These are phyloP conservation scores for Melospiza georgiana DNA, from an alignment of 2,113 vertebrate genomes.

Conservation along the genomic window DNA sequence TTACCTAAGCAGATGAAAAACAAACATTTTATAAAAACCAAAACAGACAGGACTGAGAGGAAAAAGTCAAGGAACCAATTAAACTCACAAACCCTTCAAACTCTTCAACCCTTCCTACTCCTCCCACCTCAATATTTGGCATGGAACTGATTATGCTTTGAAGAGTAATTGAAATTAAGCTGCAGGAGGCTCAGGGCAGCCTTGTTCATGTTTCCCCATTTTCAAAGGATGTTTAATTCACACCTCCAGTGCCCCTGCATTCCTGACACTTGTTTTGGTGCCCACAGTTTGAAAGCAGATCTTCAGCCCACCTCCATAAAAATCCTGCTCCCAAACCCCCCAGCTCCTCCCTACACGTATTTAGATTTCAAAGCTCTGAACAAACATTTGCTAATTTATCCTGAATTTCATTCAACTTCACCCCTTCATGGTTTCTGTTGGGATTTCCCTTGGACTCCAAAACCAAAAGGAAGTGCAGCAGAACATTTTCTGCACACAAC, in stretches of 20 bases:
- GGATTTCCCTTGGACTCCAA: neutral
- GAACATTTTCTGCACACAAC: neutral
- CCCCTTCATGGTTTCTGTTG: neutral
- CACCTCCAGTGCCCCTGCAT: neutral
- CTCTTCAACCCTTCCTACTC: neutral
- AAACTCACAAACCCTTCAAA: neutral
- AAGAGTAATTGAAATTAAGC: neutral
- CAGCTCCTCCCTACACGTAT: neutral
- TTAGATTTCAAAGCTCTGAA: neutral
- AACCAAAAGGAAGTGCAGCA: neutral
- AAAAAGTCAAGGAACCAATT: neutral
- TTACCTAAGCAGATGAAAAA: constrained; percentile 73
- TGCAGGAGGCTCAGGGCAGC: neutral
- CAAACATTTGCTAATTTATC: neutral
- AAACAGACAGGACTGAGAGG: neutral
- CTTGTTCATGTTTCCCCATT: neutral
- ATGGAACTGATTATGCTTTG: neutral
- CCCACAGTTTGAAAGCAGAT: neutral
- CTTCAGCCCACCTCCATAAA: neutral
- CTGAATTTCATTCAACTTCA: neutral
- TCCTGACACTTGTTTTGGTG: neutral
- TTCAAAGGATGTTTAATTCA: neutral
- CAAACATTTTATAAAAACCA: neutral
- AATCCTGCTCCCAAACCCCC: neutral
- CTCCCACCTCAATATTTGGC: neutral